Conservation (phyloP, 2,797 vertebrate species). For the Pseudochromis fuscus region DNA sequence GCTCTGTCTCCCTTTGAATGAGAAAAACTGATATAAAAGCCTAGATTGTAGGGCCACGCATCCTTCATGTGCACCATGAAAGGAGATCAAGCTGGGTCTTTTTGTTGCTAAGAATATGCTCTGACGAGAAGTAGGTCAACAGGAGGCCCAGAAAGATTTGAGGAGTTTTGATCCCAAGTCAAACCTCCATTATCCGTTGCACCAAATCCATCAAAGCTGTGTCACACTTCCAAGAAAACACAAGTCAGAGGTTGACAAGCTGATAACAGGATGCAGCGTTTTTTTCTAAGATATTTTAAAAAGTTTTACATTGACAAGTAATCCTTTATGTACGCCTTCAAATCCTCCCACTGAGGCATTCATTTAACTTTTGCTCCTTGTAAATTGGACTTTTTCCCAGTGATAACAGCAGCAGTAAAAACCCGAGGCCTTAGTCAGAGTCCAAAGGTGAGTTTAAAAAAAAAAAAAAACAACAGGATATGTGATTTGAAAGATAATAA, state of each 20-base stretch:
- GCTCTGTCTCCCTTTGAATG: constrained; percentile 27
- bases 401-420: background rate
- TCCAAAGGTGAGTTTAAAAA: too few species aligned
- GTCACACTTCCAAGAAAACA: constrained; percentile 19
- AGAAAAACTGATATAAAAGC: constrained; percentile 40
- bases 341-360: background rate
- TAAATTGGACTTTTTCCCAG: constrained; percentile 12
- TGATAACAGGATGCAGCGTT: constrained; percentile 18
- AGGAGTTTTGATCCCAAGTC: constrained; percentile 54
- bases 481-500: too few species aligned
- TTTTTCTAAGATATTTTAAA: constrained; percentile 7
- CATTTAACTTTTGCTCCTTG: background rate
- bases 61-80: constrained; percentile 44
- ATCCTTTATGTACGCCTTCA: background rate
- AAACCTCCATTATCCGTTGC: constrained; percentile 28
- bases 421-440: background rate
- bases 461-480: too few species aligned
- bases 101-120: constrained; percentile 60
- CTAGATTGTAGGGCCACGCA: constrained; percentile 29
- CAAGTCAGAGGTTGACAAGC: constrained; percentile 26
- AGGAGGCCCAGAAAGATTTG: constrained; percentile 46
- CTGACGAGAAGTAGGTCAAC: constrained; percentile 67
- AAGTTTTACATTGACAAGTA: background rate
- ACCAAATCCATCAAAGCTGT: constrained; percentile 26
- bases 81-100: constrained; percentile 58